A percentile compares a stretch with the other conserved stretches of the same genome.
Conservation (phyloP, 2,113 vertebrate genomes). For the Rafetus swinhoei region DNA sequence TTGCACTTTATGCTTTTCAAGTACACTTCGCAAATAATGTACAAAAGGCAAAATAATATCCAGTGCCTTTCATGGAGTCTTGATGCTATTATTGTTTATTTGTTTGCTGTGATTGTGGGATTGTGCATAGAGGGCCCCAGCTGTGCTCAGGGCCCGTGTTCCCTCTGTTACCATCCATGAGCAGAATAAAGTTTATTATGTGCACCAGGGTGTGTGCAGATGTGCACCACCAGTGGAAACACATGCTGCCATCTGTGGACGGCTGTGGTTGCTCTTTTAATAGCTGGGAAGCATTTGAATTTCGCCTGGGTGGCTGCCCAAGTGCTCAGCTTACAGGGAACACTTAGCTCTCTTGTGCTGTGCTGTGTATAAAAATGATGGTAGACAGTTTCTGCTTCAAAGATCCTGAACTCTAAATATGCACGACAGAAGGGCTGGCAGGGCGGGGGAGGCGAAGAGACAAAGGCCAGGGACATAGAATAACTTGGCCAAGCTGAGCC, state of each 20-base stretch:
- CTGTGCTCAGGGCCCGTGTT: not conserved
- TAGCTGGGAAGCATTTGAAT: too few species aligned
- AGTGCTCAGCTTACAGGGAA: too few species aligned
- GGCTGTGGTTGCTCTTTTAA: too few species aligned
- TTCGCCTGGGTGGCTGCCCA: too few species aligned
- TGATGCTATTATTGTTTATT: not conserved
- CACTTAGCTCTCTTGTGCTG: not conserved
- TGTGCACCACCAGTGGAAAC: too few species aligned
- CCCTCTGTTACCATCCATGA: too few species aligned
- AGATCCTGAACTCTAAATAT: rapidly evolving
- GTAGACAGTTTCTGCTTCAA: rapidly evolving
- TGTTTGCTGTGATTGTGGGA: not conserved
- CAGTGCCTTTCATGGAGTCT: not conserved
- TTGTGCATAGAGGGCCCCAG: not conserved
- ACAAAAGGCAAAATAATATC: not conserved
- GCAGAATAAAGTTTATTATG: too few species aligned
- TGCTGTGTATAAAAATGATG: rapidly evolving
- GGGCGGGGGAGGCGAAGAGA: not conserved
- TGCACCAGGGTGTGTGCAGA: too few species aligned
- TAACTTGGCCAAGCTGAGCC: not conserved
- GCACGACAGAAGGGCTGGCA: not conserved
- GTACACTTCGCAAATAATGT: conserved; percentile 23
- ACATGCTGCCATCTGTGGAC: too few species aligned
- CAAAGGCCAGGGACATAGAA: not conserved
- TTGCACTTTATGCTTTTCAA: conserved; percentile 8